Conservation (phyloP, 2,113 vertebrate genomes). For the Lepus timidus region DNA sequence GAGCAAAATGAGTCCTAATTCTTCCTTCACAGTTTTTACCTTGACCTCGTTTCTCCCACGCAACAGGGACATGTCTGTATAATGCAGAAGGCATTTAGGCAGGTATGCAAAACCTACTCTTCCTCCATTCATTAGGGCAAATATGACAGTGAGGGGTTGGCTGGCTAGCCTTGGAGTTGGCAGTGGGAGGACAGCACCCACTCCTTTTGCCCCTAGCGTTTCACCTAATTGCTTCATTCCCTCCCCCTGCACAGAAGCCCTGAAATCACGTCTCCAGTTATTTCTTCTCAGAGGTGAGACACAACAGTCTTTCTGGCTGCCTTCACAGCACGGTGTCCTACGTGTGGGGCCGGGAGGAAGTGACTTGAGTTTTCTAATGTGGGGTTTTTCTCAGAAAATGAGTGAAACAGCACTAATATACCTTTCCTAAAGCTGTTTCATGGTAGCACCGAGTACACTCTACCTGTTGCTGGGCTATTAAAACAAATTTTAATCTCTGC, state of each 20-base stretch:
- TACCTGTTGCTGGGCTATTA: not conserved
- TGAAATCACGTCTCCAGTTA: conserved; percentile 61
- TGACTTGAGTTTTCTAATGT: conserved; percentile 44
- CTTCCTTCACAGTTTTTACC: not conserved
- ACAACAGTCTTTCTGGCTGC: not conserved
- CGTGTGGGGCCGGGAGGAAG: not conserved
- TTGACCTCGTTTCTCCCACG: not conserved
- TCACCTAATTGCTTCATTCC: conserved; percentile 44
- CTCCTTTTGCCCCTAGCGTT: conserved; percentile 63
- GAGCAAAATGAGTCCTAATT: not conserved
- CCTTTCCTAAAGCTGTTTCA: not conserved
- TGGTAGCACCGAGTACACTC: not conserved
- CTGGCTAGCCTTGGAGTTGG: conserved; percentile 31
- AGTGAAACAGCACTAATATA: conserved; percentile 26
- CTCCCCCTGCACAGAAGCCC: conserved; percentile 61
- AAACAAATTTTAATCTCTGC: not conserved
- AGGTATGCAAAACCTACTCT: not conserved
- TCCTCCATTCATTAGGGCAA: conserved; percentile 12
- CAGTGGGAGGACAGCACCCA: conserved; percentile 30
- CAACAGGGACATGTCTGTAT: not conserved
- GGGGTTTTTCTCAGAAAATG: conserved; percentile 33
- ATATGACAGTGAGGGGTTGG: not conserved
- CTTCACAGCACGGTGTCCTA: not conserved
- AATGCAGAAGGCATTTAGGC: not conserved
- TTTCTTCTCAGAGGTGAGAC: conserved; percentile 57